Evolutionary conservation across 2,113 vertebrate genomes (phyloP), one percentile per base, ranked within the genome.

Genomic region (Hiodon alosoides): DNA sequence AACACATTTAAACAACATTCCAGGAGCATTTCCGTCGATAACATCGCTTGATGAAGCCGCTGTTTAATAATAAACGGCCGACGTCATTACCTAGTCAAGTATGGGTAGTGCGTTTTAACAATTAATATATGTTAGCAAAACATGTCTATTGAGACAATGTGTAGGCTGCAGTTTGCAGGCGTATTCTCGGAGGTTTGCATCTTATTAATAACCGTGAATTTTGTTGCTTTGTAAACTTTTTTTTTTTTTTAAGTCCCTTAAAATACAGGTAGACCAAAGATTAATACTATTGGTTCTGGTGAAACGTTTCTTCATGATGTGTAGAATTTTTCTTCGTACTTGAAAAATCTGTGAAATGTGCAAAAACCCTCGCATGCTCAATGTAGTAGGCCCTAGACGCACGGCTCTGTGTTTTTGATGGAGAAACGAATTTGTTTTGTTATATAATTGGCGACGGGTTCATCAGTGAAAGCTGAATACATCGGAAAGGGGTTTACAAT

Each of bases 181-280:
- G 31, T 31, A 31, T 31, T 31, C 31, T 31, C 14, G 4, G 9
- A 8, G 58, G 4, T 90, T 88, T 94, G 90, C 92, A 87, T 91
- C 93, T 93, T 92, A 92, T 93, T 90, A 90, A 87, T 31, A 31
- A 31, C 31, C 31, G 31, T 31, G 31, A 89, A 91, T 93, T 88
- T 86, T 90, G 89, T 95, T 91, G 90, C 95, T 96, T 95, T 95
- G 93, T 96, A 96, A 92, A 93, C 91, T 90, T 98, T 98, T 95
- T 92, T 88, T 93, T 89, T 88, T 89, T 90, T 91, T 31, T 1
- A 90, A 85, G 86, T 74, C 86, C 83, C 86, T 88, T 90, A 85
- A 94, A 92, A 92, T 94, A 93, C 92, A 93, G 89, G 95, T 89
- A 95, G 95, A 96, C 95, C 96, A 98, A 98, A 98, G 95, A 97